Conservation (phyloP, 1,140 invertebrate genomes). For the Tribolium madens region DNA sequence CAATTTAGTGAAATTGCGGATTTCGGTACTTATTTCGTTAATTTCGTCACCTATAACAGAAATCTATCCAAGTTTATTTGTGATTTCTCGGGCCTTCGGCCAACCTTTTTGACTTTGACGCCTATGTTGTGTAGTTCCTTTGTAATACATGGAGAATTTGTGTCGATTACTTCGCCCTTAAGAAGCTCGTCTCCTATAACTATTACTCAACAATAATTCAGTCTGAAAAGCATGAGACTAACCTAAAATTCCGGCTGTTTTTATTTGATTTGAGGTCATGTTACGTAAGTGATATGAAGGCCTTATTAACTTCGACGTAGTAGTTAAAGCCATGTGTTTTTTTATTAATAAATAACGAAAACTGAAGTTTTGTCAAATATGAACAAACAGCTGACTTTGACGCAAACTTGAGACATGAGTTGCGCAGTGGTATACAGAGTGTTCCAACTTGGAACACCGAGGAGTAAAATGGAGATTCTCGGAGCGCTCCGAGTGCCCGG, state of each 20-base stretch:
- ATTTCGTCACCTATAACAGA: constrained; percentile 79
- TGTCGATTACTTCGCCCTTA: constrained; percentile 83
- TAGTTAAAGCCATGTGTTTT: background rate
- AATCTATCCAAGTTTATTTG: constrained; percentile 67
- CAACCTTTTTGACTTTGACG: constrained; percentile 74
- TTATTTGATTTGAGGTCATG: constrained; percentile 2
- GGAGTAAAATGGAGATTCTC: too few species aligned
- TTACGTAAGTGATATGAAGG: background rate
- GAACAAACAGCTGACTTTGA: background rate
- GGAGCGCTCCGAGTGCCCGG: too few species aligned
- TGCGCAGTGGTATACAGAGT: too few species aligned
- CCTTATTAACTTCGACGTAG: background rate
- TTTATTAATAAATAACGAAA: background rate
- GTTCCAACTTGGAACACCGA: too few species aligned
- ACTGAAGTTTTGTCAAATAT: background rate
- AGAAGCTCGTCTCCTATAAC: constrained; percentile 89
- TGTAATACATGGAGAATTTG: constrained; percentile 79
- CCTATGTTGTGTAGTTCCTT: constrained; percentile 75
- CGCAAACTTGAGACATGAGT: background rate
- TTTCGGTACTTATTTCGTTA: constrained; percentile 77
- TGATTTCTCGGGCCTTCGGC: constrained; percentile 12
- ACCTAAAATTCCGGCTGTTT: constrained; percentile 60
- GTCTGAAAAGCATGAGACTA: constrained; percentile 11
- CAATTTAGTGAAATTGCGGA: constrained; percentile 73
- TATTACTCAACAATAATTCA: constrained; percentile 50